Evolutionary conservation across 2,797 vertebrate genomes (phyloP).

Genomic region (Gymnothorax javanicus): DNA sequence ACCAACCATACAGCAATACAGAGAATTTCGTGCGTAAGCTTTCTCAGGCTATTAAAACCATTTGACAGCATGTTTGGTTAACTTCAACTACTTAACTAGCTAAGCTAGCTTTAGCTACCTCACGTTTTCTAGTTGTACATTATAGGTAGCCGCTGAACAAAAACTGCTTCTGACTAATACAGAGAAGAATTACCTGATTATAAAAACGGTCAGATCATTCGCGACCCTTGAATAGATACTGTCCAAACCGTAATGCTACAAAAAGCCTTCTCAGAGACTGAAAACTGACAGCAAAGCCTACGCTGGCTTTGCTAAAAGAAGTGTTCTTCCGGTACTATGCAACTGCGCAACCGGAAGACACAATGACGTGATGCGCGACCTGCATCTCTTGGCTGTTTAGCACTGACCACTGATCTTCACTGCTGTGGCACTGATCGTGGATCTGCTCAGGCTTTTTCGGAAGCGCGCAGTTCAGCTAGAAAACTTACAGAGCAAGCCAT

Average conservation of each 20-base stretch:
- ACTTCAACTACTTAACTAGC: background rate
- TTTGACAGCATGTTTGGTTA: background rate
- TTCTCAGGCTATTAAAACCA: background rate
- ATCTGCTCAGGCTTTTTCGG: background rate
- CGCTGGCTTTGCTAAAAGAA: background rate
- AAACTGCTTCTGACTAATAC: background rate
- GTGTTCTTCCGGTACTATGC: background rate
- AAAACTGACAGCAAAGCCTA: background rate
- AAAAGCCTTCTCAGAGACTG: background rate
- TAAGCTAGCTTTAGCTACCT: background rate
- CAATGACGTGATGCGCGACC: background rate
- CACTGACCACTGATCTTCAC: no score
- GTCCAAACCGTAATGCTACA: background rate
- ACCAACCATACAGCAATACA: background rate
- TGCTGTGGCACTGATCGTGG: background rate
- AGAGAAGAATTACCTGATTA: background rate
- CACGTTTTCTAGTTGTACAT: background rate
- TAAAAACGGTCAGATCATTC: background rate
- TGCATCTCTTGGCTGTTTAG: background rate
- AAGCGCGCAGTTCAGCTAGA: background rate
- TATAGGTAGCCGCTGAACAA: background rate
- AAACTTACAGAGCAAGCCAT: background rate
- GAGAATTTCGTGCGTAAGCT: background rate
- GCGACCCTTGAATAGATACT: no score
- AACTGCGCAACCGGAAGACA: background rate